A percentile compares a stretch with the other conserved stretches of the same genome.
phyloP scores from a whole-genome alignment of 2,888 invertebrate species.

The Serrognathus titanus region DNA sequence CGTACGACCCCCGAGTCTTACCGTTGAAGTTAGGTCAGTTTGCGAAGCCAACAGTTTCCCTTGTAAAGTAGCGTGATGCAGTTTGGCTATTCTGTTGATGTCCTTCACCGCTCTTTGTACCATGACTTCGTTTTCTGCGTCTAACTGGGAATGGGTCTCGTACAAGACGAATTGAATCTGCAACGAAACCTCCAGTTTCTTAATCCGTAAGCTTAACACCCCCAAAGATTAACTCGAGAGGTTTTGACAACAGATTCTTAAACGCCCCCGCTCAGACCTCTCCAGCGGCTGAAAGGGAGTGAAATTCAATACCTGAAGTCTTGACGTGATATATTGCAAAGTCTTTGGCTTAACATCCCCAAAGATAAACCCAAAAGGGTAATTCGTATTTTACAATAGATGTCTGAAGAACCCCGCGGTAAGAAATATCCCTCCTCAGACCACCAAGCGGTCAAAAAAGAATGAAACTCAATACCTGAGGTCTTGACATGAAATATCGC shows the following conservation, averaged over 20 bases:
- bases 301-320: constrained; percentile 61
- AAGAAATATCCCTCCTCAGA: too few species aligned
- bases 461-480: constrained; percentile 55
- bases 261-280: too few species aligned
- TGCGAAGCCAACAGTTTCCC: constrained; percentile 33
- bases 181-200: constrained; percentile 18
- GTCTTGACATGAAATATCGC: constrained; percentile 70
- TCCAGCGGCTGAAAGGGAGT: too few species aligned
- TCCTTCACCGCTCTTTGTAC: constrained; percentile 64
- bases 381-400: too few species aligned
- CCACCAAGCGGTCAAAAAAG: too few species aligned
- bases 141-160: constrained; percentile 75
- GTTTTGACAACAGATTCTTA: too few species aligned
- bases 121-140: constrained; percentile 73
- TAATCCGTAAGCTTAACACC: too few species aligned
- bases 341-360: constrained; percentile 51
- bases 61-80: constrained; percentile 59
- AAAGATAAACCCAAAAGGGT: too few species aligned
- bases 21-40: neutral
- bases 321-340: constrained; percentile 69
- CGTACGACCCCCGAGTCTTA: neutral
- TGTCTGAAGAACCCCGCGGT: too few species aligned
- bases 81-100: constrained; percentile 67
- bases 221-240: too few species aligned
- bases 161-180: constrained; percentile 76